phyloP scores from a whole-genome alignment of 2,113 vertebrate genomes.

The Ceratotherium simum region DNA sequence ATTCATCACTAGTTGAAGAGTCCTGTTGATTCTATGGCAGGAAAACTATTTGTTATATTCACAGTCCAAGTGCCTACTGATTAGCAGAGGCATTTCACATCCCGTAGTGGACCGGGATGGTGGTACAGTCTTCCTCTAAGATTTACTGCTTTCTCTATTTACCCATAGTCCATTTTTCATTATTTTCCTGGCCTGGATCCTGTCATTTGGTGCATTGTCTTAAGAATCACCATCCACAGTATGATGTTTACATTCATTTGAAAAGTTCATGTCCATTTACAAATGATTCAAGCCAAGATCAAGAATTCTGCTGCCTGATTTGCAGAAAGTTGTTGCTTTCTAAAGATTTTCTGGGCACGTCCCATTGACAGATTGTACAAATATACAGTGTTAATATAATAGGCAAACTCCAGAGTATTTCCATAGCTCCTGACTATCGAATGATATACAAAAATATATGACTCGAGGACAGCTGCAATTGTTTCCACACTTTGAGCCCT shows the following conservation, averaged over 20 bases:
- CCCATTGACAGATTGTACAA: slow-evolving; percentile 20
- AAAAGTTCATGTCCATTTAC: slow-evolving; percentile 13
- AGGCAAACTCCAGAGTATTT: slow-evolving; percentile 69
- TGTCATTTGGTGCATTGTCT: slow-evolving; percentile 21
- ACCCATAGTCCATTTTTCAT: not conserved
- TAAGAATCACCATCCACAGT: not conserved
- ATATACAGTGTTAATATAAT: slow-evolving; percentile 71
- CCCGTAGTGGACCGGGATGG: not conserved
- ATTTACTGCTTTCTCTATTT: slow-evolving; percentile 1
- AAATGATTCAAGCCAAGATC: slow-evolving; percentile 38
- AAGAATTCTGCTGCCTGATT: slow-evolving; percentile 19
- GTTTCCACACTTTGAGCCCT: slow-evolving; percentile 80
- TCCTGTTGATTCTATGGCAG: slow-evolving; percentile 58
- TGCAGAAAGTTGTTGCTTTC: slow-evolving; percentile 32
- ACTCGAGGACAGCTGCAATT: slow-evolving; percentile 77
- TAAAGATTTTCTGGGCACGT: slow-evolving; percentile 16
- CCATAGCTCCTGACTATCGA: slow-evolving; percentile 64
- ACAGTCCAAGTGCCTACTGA: not conserved
- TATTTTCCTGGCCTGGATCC: slow-evolving; percentile 26
- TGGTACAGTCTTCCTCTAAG: not conserved
- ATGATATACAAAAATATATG: slow-evolving; percentile 79
- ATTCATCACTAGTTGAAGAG: slow-evolving; percentile 42
- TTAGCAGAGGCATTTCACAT: not conserved
- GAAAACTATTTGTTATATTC: slow-evolving; percentile 52
- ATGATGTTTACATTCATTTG: slow-evolving; percentile 35